Base-by-base conservation (phyloP, 53 echinoderm and acorn worm genomes). In the Echinarachnius parma region DNA sequence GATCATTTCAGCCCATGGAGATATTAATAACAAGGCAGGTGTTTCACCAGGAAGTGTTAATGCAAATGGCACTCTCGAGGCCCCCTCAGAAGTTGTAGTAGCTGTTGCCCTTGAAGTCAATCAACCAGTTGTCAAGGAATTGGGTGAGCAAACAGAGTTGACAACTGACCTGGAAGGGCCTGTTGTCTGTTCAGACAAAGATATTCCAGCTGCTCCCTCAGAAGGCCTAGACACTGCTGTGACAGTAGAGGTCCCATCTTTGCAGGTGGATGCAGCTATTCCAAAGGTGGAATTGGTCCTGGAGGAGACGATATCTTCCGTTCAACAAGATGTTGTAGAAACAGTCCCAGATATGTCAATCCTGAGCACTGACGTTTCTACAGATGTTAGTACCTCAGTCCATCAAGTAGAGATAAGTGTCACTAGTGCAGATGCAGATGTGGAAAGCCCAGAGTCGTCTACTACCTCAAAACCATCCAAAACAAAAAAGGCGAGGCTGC, bases 381-480 rank as follows among this genome's bases (percentile, higher is more conserved):
- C 4, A 15, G 16, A 65, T 25, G 46, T 15, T 3, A 25, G 57
- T 57, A 25, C 57, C 3, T 27, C 57, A 57, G n/a, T 57, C n/a
- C 16, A 18, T 15, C 57, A 46, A 19, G 25, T 46, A 16, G 45
- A 72, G 56, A 57, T 54, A 5, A 35, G 28, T 27, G 57, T 54
- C 28, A 56, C 37, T 21, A 19, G 55, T 28, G 46, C 24, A n/a
- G 39, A 37, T 72, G 74, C 74, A 4, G 74, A 55, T 2, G 39
- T 39, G 55, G 42, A 44, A 8, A 26, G 36, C 4, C 24, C 54
- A 28, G 57, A 72, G 22, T 57, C 57, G 39, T 72, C 74, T 72
- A n/a, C n/a, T n/a, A 72, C 74, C 74, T 72, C 74, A 39, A 72
- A 57, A 72, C 27, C 74, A 25, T 3, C 74, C 28, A 72, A 72